phyloP scores from a whole-genome alignment of 2,888 invertebrate genomes.

The Dryadula phaetusa region DNA sequence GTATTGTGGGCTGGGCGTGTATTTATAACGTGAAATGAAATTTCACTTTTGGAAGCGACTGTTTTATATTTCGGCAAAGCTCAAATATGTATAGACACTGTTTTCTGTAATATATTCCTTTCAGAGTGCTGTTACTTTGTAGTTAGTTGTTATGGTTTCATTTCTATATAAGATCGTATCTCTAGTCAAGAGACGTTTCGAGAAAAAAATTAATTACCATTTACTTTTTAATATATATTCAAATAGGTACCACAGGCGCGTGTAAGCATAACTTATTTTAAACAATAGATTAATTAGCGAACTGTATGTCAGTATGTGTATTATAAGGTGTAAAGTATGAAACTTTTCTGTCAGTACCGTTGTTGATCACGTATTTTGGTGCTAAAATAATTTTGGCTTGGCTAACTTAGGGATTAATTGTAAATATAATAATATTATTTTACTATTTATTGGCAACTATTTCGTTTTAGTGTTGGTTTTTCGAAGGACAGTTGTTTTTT shows the following conservation, averaged over 20 bases:
- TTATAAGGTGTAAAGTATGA: constrained; percentile 54
- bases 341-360: constrained; percentile 80
- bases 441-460: constrained; percentile 77
- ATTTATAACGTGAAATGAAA: constrained; percentile 68
- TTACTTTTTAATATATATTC: constrained; percentile 78
- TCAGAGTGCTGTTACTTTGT: constrained; percentile 77
- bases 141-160: constrained; percentile 70
- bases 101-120: constrained; percentile 63
- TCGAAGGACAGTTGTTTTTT: constrained; percentile 51
- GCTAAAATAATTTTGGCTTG: constrained; percentile 81
- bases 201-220: constrained; percentile 77
- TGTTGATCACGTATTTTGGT: constrained; percentile 76
- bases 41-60: constrained; percentile 71
- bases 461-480: constrained; percentile 61
- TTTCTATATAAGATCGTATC: constrained; percentile 77
- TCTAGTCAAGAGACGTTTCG: constrained; percentile 81
- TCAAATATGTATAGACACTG: constrained; percentile 71
- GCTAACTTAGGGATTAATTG: constrained; percentile 79
- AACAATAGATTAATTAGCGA: constrained; percentile 57
- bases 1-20: constrained; percentile 35
- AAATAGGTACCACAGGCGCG: constrained; percentile 72
- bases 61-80: constrained; percentile 73
- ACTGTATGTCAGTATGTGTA: constrained; percentile 66
- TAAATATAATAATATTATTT: constrained; percentile 66
- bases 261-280: constrained; percentile 75